Percentiles rank a stretch among this genome's conserved stretches.
Conservation (phyloP, 2,888 invertebrate species). For the Slavum lentiscoides region DNA sequence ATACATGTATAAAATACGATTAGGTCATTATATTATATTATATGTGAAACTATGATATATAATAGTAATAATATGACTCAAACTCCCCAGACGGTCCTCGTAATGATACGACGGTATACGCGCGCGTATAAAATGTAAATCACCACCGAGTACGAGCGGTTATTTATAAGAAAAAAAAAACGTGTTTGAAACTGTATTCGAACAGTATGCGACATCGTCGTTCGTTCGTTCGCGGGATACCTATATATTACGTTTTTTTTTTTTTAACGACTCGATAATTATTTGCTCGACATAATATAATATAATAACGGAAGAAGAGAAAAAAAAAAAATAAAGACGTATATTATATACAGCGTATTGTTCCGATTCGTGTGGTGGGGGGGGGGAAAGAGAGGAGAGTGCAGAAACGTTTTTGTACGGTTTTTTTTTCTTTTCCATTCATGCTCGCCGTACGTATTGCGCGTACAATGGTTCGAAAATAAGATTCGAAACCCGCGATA, state of each 20-base stretch:
- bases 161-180: not conserved
- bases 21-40: not conserved
- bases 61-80: too few species aligned
- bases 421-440: constrained; percentile 7
- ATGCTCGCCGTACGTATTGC: not conserved
- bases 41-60: too few species aligned
- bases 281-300: not conserved
- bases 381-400: not conserved
- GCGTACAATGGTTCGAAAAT: constrained; percentile 6
- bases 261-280: constrained; percentile 26
- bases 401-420: constrained; percentile 29
- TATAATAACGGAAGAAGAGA: not conserved
- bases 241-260: not conserved
- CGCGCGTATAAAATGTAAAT: not conserved
- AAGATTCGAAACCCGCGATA: constrained; percentile 25
- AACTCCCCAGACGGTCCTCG: too few species aligned
- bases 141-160: constrained; percentile 9
- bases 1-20: too few species aligned
- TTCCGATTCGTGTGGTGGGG: not conserved
- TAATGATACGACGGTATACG: too few species aligned
- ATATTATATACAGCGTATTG: not conserved
- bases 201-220: not conserved
- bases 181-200: too few species aligned
- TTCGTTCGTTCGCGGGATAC: constrained; percentile 1
- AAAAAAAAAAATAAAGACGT: constrained; percentile 16